Percentiles rank a stretch among this genome's conserved stretches.
phyloP scores from a whole-genome alignment of 1,140 invertebrate genomes.

The Pogonomyrmex barbatus region DNA sequence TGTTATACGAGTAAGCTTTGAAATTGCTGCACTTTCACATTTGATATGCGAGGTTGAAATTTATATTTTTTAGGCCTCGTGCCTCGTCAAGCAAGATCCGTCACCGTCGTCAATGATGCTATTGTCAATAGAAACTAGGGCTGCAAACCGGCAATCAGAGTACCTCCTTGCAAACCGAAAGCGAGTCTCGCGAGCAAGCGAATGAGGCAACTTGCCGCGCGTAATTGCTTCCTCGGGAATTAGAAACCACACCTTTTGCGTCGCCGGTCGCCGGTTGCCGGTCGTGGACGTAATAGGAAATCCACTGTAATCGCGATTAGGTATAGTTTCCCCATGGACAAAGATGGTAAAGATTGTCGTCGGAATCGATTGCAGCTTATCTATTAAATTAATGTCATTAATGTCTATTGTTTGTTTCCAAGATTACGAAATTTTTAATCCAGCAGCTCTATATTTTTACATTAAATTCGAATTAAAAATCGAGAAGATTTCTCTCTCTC shows the following conservation, averaged over 20 bases:
- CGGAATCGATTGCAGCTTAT: neutral
- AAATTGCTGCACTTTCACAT: constrained; percentile 3
- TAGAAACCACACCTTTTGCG: constrained; percentile 65
- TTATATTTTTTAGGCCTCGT: neutral
- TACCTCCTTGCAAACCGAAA: constrained; percentile 63
- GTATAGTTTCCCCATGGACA: neutral
- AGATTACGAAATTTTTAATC: neutral
- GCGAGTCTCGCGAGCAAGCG: constrained; percentile 25
- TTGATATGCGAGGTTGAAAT: constrained; percentile 27
- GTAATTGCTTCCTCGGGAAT: constrained; percentile 59
- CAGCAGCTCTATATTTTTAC: neutral
- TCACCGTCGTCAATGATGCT: constrained; percentile 60
- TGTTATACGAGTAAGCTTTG: neutral
- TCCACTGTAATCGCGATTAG: constrained; percentile 40
- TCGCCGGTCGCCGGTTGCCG: neutral
- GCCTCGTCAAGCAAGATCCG: constrained; percentile 34
- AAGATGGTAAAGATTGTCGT: neutral
- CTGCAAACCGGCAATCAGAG: constrained; percentile 72
- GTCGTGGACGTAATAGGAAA: constrained; percentile 45
- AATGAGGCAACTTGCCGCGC: constrained; percentile 47
- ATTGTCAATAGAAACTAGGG: constrained; percentile 72
- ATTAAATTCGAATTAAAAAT: neutral
- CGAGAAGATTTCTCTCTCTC: neutral
- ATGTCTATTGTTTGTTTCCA: neutral
- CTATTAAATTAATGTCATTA: no score